A percentile compares a stretch with the other conserved stretches of the same genome.
Evolutionary conservation across 2,797 vertebrate species (phyloP).

Genomic region (Poliocrania exsul): DNA sequence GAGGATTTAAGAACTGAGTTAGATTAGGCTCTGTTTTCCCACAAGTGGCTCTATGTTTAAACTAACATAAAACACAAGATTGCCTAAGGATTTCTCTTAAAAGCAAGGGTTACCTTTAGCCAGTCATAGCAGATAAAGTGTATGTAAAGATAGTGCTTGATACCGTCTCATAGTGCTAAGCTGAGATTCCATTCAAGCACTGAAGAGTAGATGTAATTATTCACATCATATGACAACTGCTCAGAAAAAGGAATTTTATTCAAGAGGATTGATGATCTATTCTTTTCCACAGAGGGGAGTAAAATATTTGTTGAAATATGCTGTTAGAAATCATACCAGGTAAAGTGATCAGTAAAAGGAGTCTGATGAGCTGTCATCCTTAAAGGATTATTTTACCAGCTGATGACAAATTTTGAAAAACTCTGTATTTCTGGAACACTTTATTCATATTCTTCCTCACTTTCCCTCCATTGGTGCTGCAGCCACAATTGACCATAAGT

Average conservation of each 20-base stretch:
- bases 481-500: conserved; percentile 54
- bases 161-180: neutral
- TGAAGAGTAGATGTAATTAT: conserved; percentile 23
- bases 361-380: conserved; percentile 45
- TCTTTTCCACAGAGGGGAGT: conserved; percentile 31
- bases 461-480: neutral
- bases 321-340: conserved; percentile 43
- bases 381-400: conserved; percentile 31
- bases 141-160: neutral
- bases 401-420: conserved; percentile 17
- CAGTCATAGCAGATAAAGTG: neutral
- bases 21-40: conserved; percentile 3
- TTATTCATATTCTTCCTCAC: neutral
- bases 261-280: conserved; percentile 28
- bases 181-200: conserved; percentile 19
- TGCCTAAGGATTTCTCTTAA: neutral
- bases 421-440: neutral
- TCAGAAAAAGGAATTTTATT: conserved; percentile 36
- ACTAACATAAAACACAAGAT: neutral
- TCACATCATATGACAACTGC: conserved; percentile 20
- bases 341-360: conserved; percentile 45
- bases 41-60: conserved; percentile 5
- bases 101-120: neutral
- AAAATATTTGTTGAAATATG: conserved; percentile 54
- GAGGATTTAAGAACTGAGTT: conserved; percentile 15